These are phyloP conservation scores for Asarcornis scutulata DNA, from an alignment of 2,113 vertebrate genomes.

Conservation along the genomic window DNA sequence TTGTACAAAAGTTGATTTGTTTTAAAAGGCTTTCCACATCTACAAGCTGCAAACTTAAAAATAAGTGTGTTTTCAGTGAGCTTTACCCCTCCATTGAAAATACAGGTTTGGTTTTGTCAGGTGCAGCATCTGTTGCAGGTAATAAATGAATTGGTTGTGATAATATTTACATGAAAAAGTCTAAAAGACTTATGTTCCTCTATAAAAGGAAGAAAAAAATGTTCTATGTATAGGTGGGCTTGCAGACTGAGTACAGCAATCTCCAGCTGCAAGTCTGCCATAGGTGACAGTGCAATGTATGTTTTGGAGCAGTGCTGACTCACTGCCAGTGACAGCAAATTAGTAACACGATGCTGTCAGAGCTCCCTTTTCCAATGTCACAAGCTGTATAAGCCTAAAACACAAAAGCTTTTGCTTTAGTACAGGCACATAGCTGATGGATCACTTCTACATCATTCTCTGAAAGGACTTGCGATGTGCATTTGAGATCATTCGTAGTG, in stretches of 20 bases:
- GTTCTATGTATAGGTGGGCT: not conserved
- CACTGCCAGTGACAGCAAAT: not conserved
- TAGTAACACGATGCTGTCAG: not conserved
- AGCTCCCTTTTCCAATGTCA: not conserved
- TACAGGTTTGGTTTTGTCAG: not conserved
- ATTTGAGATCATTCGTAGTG: not conserved
- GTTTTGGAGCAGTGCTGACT: not conserved
- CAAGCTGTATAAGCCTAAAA: not conserved
- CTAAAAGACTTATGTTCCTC: not conserved
- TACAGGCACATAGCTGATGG: constrained; percentile 22
- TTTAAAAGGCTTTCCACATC: not conserved
- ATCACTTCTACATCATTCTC: constrained; percentile 25
- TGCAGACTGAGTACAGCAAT: not conserved
- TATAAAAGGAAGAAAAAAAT: not conserved
- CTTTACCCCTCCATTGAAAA: not conserved
- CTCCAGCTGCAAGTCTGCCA: not conserved
- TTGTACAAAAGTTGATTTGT: not conserved
- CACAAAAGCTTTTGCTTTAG: constrained; percentile 13
- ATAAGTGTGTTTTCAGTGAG: not conserved
- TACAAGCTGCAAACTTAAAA: not conserved
- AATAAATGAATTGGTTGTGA: not conserved
- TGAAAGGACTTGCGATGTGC: not conserved
- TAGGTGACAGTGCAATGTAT: not conserved
- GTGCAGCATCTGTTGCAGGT: not conserved
- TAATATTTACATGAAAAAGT: not conserved